Base-by-base conservation (phyloP, 1,140 invertebrate genomes). In the Drosophila murphyi region DNA sequence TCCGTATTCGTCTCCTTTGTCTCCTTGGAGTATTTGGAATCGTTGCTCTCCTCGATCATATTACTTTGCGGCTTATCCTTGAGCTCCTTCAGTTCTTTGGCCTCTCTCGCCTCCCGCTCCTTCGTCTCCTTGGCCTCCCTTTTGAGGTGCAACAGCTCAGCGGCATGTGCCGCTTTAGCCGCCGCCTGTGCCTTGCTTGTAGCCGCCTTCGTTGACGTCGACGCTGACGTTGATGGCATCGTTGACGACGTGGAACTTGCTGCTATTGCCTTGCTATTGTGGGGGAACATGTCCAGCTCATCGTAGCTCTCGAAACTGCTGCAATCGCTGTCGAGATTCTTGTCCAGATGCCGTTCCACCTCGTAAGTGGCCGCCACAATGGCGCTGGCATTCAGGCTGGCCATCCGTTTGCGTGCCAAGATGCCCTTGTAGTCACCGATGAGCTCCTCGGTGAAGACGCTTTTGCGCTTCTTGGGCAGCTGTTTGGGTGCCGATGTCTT, bases 351-450 rank as follows among this genome's bases (percentile, higher is more conserved):
- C 0, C 92, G 76, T 47, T 95, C 94, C 92, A 96, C 96, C 90
- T 98, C 97, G 89, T 98, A 98, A 69, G 96, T 97, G 28, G 97
- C 97, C 2, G 97, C 97, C 72, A 98, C 93, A 77, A 98, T 98
- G 10, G 97, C 97, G 6, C 96, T 96, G 6, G 97, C 97, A 93
- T 98, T 98, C 28, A 98, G 93, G 88, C 96, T 98, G 6, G 97
- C 97, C 97, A 98, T 98, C 32, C 97, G 94, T 89, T 98, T 98
- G 76, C 96, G 95, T 2, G 97, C 96, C 1, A 98, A 96, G 95
- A 97, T 97, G 77, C 97, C 96, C 82, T 97, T 97, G 50, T 97
- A 93, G 87, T 97, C 96, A 1, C 91, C 87, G 10, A 91, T 92
- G 95, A 97, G 97, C 20, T 96, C 95, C 34, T 96, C 94, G 86